phyloP scores from a whole-genome alignment of 2,113 vertebrate genomes.

The Semnornis frantzii region DNA sequence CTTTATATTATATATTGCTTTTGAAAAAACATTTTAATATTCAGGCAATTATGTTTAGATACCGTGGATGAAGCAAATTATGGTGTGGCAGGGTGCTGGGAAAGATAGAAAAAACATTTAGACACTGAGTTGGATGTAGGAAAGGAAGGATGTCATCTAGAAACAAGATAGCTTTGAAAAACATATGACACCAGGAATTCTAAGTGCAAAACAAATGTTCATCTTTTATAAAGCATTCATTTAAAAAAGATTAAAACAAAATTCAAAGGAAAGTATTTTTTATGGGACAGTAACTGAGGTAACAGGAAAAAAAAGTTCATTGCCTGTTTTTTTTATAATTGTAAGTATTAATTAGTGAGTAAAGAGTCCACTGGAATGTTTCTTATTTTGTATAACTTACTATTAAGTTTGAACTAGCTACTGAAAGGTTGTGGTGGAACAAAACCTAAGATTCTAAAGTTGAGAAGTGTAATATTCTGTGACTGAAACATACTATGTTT shows the following conservation, averaged over 20 bases:
- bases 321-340: constrained; percentile 15
- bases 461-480: background rate
- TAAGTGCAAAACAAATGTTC: background rate
- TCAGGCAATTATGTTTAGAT: background rate
- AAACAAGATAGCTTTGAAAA: background rate
- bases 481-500: too few species aligned
- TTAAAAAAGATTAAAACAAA: background rate
- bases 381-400: constrained; percentile 10
- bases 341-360: background rate
- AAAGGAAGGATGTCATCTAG: background rate
- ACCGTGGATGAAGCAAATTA: background rate
- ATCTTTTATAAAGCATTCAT: fast-evolving
- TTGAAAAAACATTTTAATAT: background rate
- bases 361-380: background rate
- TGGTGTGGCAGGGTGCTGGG: fast-evolving
- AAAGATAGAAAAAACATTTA: background rate
- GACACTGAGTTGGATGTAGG: background rate
- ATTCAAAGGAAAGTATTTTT: background rate
- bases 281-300: background rate
- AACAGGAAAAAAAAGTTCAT: constrained; percentile 27
- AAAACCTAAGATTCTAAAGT: background rate
- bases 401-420: constrained; percentile 17
- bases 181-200: background rate
- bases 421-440: constrained; percentile 41
- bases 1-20: background rate